These are phyloP conservation scores for Periophthalmodon schlosseri DNA, from an alignment of 2,113 vertebrate species.

Conservation along the genomic window DNA sequence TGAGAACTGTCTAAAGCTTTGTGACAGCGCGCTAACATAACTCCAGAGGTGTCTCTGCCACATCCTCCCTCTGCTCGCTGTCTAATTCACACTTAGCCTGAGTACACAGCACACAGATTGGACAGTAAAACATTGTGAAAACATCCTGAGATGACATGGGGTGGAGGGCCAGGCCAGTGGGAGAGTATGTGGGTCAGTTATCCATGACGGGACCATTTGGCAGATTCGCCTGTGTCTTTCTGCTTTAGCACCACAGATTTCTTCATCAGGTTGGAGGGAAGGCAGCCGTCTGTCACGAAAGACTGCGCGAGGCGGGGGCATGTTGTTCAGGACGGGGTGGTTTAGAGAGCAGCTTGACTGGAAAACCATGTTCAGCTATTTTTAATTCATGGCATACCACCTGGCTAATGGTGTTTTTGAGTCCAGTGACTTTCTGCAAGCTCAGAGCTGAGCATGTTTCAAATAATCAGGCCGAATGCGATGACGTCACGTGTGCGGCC, in stretches of 20 bases:
- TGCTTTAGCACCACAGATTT: slow-evolving; percentile 41
- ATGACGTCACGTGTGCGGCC: slow-evolving; percentile 74
- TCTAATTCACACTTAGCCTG: slow-evolving; percentile 79
- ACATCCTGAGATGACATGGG: slow-evolving; percentile 68
- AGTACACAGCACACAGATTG: slow-evolving; percentile 60
- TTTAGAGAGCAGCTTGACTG: slow-evolving; percentile 80
- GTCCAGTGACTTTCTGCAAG: slow-evolving; percentile 77
- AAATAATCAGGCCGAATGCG: slow-evolving; percentile 70
- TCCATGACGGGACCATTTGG: slow-evolving; percentile 60
- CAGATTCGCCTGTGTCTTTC: slow-evolving; percentile 24
- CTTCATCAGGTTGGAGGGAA: slow-evolving; percentile 60
- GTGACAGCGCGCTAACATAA: slow-evolving; percentile 78
- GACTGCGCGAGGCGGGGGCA: slow-evolving; percentile 68
- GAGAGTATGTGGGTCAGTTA: slow-evolving; percentile 53
- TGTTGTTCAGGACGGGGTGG: slow-evolving; percentile 16
- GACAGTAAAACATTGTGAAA: slow-evolving; percentile 76
- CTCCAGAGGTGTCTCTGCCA: slow-evolving; percentile 71
- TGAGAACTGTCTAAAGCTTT: slow-evolving; percentile 41
- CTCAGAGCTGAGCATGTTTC: slow-evolving; percentile 73
- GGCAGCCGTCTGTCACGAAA: slow-evolving; percentile 79
- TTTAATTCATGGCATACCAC: slow-evolving; percentile 94
- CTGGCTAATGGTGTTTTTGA: slow-evolving; percentile 95
- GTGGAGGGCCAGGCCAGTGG: slow-evolving; percentile 22
- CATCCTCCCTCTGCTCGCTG: slow-evolving; percentile 70
- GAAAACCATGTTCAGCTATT: slow-evolving; percentile 94